Evolutionary conservation across 2,888 invertebrate genomes (phyloP).

Genomic region (Parelbella ahira): DNA sequence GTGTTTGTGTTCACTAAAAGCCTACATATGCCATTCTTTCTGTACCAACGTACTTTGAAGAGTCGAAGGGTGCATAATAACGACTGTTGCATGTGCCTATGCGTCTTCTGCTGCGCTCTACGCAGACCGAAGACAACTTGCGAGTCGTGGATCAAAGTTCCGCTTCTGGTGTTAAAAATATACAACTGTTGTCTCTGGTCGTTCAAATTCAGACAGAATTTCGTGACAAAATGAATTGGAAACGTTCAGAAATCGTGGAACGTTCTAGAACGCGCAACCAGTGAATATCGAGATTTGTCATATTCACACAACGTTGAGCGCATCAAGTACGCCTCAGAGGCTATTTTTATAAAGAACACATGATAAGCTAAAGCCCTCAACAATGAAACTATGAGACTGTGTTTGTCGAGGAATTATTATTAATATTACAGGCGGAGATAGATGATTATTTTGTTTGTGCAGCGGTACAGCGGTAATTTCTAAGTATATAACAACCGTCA

Average conservation of each 20-base stretch:
- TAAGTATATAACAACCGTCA: constrained; percentile 35
- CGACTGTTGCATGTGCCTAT: constrained; percentile 57
- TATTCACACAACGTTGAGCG: constrained; percentile 3
- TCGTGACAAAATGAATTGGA: constrained; percentile 17
- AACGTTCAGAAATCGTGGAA: neutral
- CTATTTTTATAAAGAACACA: constrained; percentile 27
- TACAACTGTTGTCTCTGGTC: constrained; percentile 72
- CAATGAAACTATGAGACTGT: constrained; percentile 42
- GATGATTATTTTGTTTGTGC: constrained; percentile 32
- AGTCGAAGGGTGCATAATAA: constrained; percentile 63
- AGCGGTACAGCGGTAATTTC: too few species aligned
- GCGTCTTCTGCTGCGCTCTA: constrained; percentile 60
- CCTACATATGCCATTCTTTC: constrained; percentile 72
- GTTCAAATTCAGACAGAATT: constrained; percentile 59
- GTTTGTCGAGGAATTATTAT: constrained; percentile 40
- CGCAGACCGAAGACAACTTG: constrained; percentile 57
- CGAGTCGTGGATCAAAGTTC: constrained; percentile 63
- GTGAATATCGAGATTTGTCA: constrained; percentile 7
- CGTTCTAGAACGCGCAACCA: constrained; percentile 14
- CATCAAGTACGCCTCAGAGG: constrained; percentile 13
- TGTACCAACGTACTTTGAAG: constrained; percentile 49
- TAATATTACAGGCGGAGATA: constrained; percentile 26
- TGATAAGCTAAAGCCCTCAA: constrained; percentile 36
- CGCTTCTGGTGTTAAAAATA: constrained; percentile 61
- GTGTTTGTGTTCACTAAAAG: constrained; percentile 44